A percentile compares a stretch with the other conserved stretches of the same genome.
These are phyloP conservation scores for Argyresthia goedartella DNA, from an alignment of 2,888 invertebrate genomes.

Conservation along the genomic window DNA sequence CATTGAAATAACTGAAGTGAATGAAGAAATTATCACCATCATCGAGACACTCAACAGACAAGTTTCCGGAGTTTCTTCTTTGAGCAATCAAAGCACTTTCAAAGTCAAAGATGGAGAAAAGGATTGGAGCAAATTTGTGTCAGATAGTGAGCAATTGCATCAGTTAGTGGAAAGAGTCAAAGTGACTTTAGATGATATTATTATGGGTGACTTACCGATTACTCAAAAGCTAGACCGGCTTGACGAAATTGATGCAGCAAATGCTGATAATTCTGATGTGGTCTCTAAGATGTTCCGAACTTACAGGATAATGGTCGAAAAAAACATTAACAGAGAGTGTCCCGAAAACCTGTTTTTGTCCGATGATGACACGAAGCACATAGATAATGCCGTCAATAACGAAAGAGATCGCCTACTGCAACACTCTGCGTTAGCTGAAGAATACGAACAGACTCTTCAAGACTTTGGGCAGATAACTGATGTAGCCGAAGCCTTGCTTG, in stretches of 20 bases:
- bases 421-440: constrained; percentile 81
- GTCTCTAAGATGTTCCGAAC: constrained; percentile 73
- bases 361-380: constrained; percentile 76
- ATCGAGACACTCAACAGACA: constrained; percentile 75
- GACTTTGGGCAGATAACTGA: constrained; percentile 90
- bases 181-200: constrained; percentile 64
- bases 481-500: constrained; percentile 84
- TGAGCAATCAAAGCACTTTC: constrained; percentile 55
- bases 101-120: constrained; percentile 70
- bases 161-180: constrained; percentile 61
- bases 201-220: constrained; percentile 75
- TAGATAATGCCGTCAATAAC: constrained; percentile 76
- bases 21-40: constrained; percentile 75
- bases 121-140: constrained; percentile 80
- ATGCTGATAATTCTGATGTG: constrained; percentile 73
- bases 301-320: constrained; percentile 74
- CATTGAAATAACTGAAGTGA: constrained; percentile 76
- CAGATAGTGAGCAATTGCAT: constrained; percentile 72
- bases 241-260: constrained; percentile 77
- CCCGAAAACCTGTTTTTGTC: constrained; percentile 76
- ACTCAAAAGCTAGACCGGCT: constrained; percentile 77
- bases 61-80: constrained; percentile 77
- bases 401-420: constrained; percentile 85
- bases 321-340: constrained; percentile 78
- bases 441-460: constrained; percentile 89